Evolutionary conservation across 92 coral and sea anemone species (phyloP), one percentile per base, ranked within the genome.

Genomic region (Phenganax subtilis): DNA sequence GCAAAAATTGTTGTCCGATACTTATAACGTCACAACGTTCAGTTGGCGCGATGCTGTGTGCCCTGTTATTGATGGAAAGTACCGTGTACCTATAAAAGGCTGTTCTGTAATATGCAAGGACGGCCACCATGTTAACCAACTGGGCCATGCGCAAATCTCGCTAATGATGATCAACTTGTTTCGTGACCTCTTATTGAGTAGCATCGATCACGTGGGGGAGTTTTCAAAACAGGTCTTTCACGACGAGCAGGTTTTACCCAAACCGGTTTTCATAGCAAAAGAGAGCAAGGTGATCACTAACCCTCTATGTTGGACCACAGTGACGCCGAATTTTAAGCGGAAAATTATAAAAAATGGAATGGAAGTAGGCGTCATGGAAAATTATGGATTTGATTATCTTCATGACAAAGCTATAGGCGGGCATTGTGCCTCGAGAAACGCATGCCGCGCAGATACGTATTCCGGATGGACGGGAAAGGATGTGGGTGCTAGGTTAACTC

Each of bases 31-130:
- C 59, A 87, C 92, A 0, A 76, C 86, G 55, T 63, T 91, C 71
- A 89, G 90, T 71, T 87, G 86, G 91, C 96, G 96, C 8, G 96
- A 91, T 12, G 78, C 80, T 64, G 83, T 88, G 2, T 91, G 96
- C 61, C 96, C 96, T 79, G 81, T 69, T 73, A 14, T 60, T 12
- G 27, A 1, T 28, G 83, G 83, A 51, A 64, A 51, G 12, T 62
- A 37, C 57, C 73, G 83, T 9, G 9, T 54, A 10, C 83, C 83
- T 20, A 47, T 79, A 30, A 63, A 63, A 30, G 44, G 72, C 20
- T 79, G 83, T 44, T 16, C 59, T 14, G 83, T 79, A 0, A 51
- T 79, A 30, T 79, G 83, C 17, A 63, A 65, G 15, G 90, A 87
- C 17, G 87, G 90, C 10, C 79, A 59, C 12, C 90, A 87, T 54